Evolutionary conservation across 2,888 invertebrate genomes (phyloP), one percentile per base, ranked within the genome.

Genomic region (Hydraecia micacea): DNA sequence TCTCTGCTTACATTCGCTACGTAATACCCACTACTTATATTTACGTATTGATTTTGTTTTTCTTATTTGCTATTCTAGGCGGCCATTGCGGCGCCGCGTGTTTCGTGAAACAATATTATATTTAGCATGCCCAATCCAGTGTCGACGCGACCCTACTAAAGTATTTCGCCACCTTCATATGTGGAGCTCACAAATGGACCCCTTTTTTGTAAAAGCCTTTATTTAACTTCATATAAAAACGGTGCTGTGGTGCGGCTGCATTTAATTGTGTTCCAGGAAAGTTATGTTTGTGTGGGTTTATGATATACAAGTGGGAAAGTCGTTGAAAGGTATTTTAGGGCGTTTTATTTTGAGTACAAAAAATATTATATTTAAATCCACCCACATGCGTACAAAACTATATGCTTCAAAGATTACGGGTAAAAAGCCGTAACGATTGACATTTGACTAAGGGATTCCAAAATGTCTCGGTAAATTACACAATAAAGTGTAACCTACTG

Each of bases 51-150:
- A 91, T 91, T 91, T 90, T 85, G 73, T 80, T 87, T 85, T 84
- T 85, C 86, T 88, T 90, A 89, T 90, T 93, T 93, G 89, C 81
- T 92, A 94, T 93, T 92, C 92, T 81, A 85, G 74, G 80, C 89
- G 86, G 84, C 83, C 82, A 80, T 87, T 79, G 81, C 74, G 84
- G 86, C 90, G 89, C 89, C 90, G 88, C 89, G 86, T 92, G 92
- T 90, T 91, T 88, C 89, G 87, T 87, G 88, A 88, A 90, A 90
- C 90, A 90, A 91, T 87, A 88, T 87, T 87, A 87, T 85, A 81
- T 84, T 86, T 83, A 87, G 85, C 83, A 80, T 75, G 78, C 70
- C 80, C 78, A 68, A 83, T 73, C 76, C 74, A 75, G 77, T 79
- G 86, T 79, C 85, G 83, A 87, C 86, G 75, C 73, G 80, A 81